Evolutionary conservation across 2,888 invertebrate species (phyloP), one percentile per base, ranked within the genome.

Genomic region (Lasioglossum calceatum): DNA sequence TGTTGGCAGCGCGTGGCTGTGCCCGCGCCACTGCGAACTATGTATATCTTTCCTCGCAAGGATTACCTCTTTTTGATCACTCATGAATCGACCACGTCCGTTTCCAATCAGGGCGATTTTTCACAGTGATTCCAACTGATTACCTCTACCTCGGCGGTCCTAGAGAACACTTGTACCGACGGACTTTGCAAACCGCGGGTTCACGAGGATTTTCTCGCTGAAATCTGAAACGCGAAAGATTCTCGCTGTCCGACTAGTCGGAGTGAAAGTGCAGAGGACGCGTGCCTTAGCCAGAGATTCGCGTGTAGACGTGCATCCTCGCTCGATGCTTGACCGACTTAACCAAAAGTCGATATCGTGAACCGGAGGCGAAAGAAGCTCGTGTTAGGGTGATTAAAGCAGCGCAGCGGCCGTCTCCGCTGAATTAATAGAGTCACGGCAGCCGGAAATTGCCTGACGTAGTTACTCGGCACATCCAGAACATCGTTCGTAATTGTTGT

Each of bases 311-410:
- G 75, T 79, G 83, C 82, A 87, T 91, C 85, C 76, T 87, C 82
- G 70, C 61, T 72, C 71, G 73, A 77, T 79, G 70, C 85, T 90
- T 90, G 91, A 91, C 90, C 90, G 90, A 90, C 84, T 90, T 91
- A 85, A 85, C 80, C 82, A 79, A 91, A 90, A 91, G 89, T 91
- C 86, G 81, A 83, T 86, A 81, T 39, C 72, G 50, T 27, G 70
- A 67, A 64, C 84, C 67, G 71, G 71, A 64, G 12, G 77, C 39
- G 76, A 64, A 81, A 79, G 79, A 83, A 73, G 44, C 44, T 82
- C 76, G 50, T 27, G 36, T 77, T 77, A 58, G 39, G 71, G 78
- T 73, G 67, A 90, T 86, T 84, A 86, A 83, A 81, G 54, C 19
- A n/a, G 3, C 23, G n/a, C 23, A n/a, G 58, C 73, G 23, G 39